Evolutionary conservation across 2,888 invertebrate genomes (phyloP), one percentile per base, ranked within the genome.

Genomic region (Thalpophila matura): DNA sequence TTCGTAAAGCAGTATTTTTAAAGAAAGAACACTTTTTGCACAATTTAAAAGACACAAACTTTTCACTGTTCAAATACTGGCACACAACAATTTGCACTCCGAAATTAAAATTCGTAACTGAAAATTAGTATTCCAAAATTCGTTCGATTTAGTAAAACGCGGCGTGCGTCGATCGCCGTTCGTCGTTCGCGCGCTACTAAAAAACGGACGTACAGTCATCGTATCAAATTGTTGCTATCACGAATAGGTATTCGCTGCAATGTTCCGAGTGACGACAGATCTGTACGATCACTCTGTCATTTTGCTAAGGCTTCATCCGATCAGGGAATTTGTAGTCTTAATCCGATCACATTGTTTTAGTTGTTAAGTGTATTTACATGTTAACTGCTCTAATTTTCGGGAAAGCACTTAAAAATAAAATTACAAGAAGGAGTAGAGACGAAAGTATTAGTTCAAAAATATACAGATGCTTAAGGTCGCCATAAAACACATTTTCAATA

Each of bases 121-220:
- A 59, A 82, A 82, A 82, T 75, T 85, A 86, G 84, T 84, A 81
- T 80, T 86, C 79, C 82, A 74, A 79, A 83, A 77, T 79, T 83
- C 87, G 83, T 85, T 89, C 84, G 83, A 83, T 85, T 50, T 33
- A 78, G 81, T 82, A 72, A 69, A 72, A 79, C 86, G 84, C 81
- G 82, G 72, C 88, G 86, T 79, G 86, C 94, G 94, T 92, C 91
- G 86, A 63, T 84, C 86, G 87, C 86, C 87, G 70, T 80, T 83
- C 87, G 88, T 81, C 81, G 91, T 88, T 90, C 86, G 89, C 90
- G 92, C 87, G 86, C 80, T 86, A 94, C 94, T 94, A 83, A 89
- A 88, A 89, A 74, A 79, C 75, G 79, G 83, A 80, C 81, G 80
- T 77, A 83, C 82, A 85, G 86, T 86, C 87, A 87, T 84, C 86